phyloP scores from a whole-genome alignment of 2,113 vertebrate genomes.

The Uria lomvia region DNA sequence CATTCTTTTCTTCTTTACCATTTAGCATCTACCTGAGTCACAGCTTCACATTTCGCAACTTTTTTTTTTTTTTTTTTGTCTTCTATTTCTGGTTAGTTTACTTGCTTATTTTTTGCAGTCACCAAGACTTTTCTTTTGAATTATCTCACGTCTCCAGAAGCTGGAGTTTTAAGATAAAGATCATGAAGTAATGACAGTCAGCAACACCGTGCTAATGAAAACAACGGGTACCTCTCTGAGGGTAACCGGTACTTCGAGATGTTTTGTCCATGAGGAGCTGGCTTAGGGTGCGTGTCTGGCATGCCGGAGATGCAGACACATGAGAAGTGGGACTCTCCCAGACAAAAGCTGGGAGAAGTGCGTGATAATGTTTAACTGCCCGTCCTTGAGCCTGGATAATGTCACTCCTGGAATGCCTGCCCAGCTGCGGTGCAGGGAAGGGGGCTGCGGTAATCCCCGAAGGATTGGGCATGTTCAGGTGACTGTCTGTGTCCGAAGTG shows the following conservation, averaged over 20 bases:
- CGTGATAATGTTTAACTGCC: not conserved
- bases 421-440: not conserved
- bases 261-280: constrained; percentile 34
- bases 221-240: not conserved
- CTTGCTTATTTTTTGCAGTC: constrained; percentile 28
- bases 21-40: constrained; percentile 45
- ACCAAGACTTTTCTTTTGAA: not conserved
- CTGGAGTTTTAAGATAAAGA: constrained; percentile 44
- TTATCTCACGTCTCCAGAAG: constrained; percentile 48
- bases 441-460: not conserved
- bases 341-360: not conserved
- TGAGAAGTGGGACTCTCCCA: not conserved
- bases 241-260: constrained; percentile 43
- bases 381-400: not conserved
- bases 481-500: not conserved
- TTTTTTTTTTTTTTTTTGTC: not conserved
- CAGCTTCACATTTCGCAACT: not conserved
- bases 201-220: not conserved
- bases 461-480: not conserved
- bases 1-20: constrained; percentile 19
- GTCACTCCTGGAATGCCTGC: not conserved
- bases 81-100: constrained; percentile 38
- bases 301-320: not conserved
- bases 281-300: not conserved
- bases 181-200: constrained; percentile 10